Evolutionary conservation across 2,888 invertebrate genomes (phyloP), one percentile per base, ranked within the genome.

Genomic region (Catocala nupta): DNA sequence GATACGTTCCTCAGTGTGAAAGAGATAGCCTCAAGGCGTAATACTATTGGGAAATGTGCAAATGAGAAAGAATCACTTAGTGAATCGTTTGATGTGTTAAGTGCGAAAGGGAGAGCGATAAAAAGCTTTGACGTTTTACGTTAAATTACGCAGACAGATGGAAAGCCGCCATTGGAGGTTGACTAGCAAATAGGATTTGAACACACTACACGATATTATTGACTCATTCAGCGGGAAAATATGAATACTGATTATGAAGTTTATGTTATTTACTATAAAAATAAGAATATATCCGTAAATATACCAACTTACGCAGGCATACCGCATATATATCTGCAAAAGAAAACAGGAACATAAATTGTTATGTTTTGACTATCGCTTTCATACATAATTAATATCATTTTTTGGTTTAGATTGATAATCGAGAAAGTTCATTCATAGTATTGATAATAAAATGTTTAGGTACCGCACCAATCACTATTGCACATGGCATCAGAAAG

Each of bases 71-170:
- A 81, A 75, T 59, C 50, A 79, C 66, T 68, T 59, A 9, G 16
- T 9, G 11, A 58, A 34, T 59, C 53, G 64, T 62, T 51, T 59
- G 73, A 76, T 69, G 47, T 36, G 5, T 49, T 79, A 73, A 69
- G 94, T 80, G 83, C 73, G 85, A 94, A 7, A 79, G 86, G 76
- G 85, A 85, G 10, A 72, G 76, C 78, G 78, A 68, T 76, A 57
- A 71, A 58, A 73, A 75, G 76, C 81, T 81, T 74, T 79, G 76
- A 79, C 75, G 78, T 82, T 80, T 84, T 84, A 86, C 86, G 83
- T 87, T 78, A 83, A 81, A 84, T 86, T 91, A 92, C 91, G 86
- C 89, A 95, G 96, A 95, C 96, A 96, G 96, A 96, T 97, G 96
- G 96, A 96, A 95, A 81, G 81, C 81, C 89, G 61, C 85, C 75